phyloP scores from a whole-genome alignment of 2,888 invertebrate species.

The Heteropelma amictum region DNA sequence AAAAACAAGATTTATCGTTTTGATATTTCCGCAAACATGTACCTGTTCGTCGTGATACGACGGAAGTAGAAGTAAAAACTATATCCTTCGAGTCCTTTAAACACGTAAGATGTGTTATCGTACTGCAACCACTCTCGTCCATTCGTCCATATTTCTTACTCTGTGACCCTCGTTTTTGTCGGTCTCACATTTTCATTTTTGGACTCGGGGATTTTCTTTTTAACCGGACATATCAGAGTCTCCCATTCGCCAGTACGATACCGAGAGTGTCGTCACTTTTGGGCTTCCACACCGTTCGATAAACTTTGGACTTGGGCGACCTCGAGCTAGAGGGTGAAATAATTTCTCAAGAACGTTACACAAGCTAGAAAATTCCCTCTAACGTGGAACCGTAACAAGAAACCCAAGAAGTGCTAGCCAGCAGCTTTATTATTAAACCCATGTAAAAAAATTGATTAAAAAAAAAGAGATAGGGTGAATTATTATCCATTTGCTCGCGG shows the following conservation, averaged over 20 bases:
- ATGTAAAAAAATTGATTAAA: no score
- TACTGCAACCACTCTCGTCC: constrained; percentile 58
- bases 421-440: no score
- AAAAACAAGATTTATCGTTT: constrained; percentile 1
- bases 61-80: constrained; percentile 25
- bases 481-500: not conserved
- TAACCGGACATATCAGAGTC: not conserved
- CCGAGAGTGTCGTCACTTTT: constrained; percentile 29
- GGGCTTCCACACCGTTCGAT: not conserved
- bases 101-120: constrained; percentile 58
- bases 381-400: constrained; percentile 10
- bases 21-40: constrained; percentile 1
- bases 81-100: constrained; percentile 17
- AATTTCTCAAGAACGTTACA: not conserved
- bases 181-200: constrained; percentile 13
- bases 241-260: constrained; percentile 20
- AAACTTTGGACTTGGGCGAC: not conserved
- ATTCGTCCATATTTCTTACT: constrained; percentile 20
- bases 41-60: not conserved
- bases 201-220: constrained; percentile 13
- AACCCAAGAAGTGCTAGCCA: not conserved
- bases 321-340: not conserved
- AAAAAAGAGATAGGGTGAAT: not conserved
- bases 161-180: constrained; percentile 56
- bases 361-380: constrained; percentile 3